phyloP scores from a whole-genome alignment of 2,888 invertebrate genomes.

The Hemithea aestivaria region DNA sequence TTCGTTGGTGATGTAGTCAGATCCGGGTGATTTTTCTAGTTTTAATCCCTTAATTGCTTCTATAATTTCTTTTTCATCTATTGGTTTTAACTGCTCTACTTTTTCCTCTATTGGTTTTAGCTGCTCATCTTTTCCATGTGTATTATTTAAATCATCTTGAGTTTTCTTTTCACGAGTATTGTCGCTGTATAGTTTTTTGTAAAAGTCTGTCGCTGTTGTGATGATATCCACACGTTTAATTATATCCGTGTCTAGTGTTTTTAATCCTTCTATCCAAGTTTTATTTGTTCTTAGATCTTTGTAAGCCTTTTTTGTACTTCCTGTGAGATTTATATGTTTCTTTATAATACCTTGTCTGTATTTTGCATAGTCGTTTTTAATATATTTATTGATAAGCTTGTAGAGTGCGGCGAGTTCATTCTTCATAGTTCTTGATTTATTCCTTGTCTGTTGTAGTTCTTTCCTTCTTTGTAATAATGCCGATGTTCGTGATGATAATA shows the following conservation, averaged over 20 bases:
- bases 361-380: conserved; percentile 9
- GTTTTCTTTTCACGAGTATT: too few species aligned
- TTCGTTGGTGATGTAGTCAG: conserved; percentile 17
- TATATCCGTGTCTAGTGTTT: neutral
- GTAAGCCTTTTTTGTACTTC: conserved; percentile 5
- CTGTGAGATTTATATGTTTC: conserved; percentile 7
- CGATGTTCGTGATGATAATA: conserved; percentile 3
- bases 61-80: neutral
- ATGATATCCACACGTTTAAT: too few species aligned
- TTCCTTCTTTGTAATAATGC: conserved; percentile 7
- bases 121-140: too few species aligned
- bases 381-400: conserved; percentile 1
- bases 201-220: too few species aligned
- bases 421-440: conserved; percentile 8
- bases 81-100: too few species aligned
- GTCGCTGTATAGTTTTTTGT: too few species aligned
- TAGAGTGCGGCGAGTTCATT: conserved; percentile 9
- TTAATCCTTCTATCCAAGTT: conserved; percentile 5
- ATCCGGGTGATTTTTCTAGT: conserved; percentile 7
- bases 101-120: too few species aligned
- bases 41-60: conserved; percentile 14
- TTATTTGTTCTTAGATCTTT: neutral
- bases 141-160: too few species aligned
- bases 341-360: conserved; percentile 6
- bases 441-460: conserved; percentile 9